Evolutionary conservation across 2,113 vertebrate species (phyloP).

Genomic region (Ariopsis seemanni): DNA sequence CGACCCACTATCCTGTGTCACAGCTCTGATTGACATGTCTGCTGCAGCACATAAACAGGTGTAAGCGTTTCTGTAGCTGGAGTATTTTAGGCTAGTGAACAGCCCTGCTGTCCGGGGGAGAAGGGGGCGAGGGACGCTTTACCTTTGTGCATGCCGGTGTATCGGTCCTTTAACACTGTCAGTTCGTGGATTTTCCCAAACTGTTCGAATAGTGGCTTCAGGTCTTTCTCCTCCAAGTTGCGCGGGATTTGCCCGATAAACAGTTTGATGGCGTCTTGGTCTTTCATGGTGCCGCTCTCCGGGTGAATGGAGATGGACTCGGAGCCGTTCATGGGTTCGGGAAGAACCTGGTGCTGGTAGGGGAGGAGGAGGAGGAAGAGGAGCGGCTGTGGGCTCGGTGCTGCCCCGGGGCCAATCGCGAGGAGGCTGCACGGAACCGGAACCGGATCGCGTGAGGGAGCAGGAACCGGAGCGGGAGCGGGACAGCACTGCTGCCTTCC

Average conservation of each 20-base stretch:
- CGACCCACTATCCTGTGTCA: background rate
- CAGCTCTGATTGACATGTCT: conserved; percentile 8
- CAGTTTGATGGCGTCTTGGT: conserved; percentile 98
- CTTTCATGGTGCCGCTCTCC: conserved; percentile 91
- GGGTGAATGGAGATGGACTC: conserved; percentile 87
- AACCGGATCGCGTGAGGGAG: conserved; percentile 73
- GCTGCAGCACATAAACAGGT: background rate
- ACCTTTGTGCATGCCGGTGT: conserved; percentile 99
- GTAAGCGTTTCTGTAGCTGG: background rate
- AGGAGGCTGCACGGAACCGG: conserved; percentile 75
- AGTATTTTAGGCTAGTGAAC: background rate
- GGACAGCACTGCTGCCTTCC: conserved; percentile 78
- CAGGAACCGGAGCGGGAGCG: conserved; percentile 74
- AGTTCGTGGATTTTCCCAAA: conserved; percentile 98
- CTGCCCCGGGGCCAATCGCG: conserved; percentile 73
- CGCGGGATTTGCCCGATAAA: conserved; percentile 98
- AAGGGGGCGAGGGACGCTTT: conserved; percentile 53
- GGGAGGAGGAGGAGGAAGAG: conserved; percentile 71
- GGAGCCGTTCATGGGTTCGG: conserved; percentile 93
- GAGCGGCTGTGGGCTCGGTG: conserved; percentile 73
- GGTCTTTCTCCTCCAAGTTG: conserved; percentile 95
- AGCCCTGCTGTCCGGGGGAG: background rate
- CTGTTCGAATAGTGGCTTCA: conserved; percentile 96
- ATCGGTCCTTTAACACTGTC: conserved; percentile 96
- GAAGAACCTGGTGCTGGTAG: conserved; percentile 81